Evolutionary conservation across 1,140 invertebrate genomes (phyloP).

Genomic region (Argopecten irradians): DNA sequence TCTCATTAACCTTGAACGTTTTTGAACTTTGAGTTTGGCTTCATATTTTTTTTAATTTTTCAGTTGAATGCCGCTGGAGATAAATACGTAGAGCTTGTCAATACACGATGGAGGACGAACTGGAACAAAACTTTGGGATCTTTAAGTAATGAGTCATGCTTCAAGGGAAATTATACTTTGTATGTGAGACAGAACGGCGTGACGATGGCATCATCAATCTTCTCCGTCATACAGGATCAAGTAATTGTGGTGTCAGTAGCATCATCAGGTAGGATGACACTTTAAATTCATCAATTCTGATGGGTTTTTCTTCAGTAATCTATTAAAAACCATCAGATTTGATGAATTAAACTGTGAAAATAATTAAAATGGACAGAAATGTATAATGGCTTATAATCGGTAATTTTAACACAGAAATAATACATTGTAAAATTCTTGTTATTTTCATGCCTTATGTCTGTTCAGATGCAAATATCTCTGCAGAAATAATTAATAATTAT

Average conservation of each 20-base stretch:
- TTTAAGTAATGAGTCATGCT: background rate
- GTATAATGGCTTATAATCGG: too few relatives aligned
- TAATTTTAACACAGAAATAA: too few relatives aligned
- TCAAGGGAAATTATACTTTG: slow-evolving; percentile 48
- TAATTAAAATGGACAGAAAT: too few relatives aligned
- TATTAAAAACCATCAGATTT: too few relatives aligned
- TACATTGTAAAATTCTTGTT: too few relatives aligned
- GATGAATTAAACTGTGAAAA: too few relatives aligned
- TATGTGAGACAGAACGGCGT: slow-evolving; percentile 28
- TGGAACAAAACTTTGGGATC: background rate
- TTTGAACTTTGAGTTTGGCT: background rate
- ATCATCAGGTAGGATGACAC: too few relatives aligned
- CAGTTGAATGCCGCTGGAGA: slow-evolving; percentile 53
- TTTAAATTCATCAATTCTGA: too few relatives aligned
- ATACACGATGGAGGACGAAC: slow-evolving; percentile 47
- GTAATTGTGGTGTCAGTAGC: background rate
- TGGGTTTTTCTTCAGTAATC: too few relatives aligned
- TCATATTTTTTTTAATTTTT: background rate
- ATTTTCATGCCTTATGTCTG: too few relatives aligned
- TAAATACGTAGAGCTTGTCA: slow-evolving; percentile 43
- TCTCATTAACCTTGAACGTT: background rate
- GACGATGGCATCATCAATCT: background rate
- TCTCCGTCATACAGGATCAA: background rate
- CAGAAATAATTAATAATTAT: too few relatives aligned
- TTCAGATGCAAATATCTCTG: too few relatives aligned